Percentiles rank a stretch among this genome's conserved stretches.
Evolutionary conservation across 30 jellyfish, hydroid and myxozoan species (phyloP).

Genomic region (Aurelia aurita): DNA sequence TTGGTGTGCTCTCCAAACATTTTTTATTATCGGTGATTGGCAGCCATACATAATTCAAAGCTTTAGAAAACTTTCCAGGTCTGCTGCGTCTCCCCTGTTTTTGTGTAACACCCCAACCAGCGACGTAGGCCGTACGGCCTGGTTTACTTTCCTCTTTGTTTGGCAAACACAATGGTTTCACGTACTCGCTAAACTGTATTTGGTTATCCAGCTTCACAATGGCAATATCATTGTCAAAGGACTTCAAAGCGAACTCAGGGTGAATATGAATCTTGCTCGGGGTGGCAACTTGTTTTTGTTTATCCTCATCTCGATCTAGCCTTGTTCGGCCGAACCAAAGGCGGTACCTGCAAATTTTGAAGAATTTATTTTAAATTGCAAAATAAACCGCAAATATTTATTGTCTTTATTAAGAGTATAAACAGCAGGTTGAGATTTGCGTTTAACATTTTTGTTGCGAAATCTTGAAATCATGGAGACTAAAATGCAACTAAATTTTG

Average conservation of each 20-base stretch:
- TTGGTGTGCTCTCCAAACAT: conserved; percentile 3
- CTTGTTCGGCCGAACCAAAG: conserved; percentile 34
- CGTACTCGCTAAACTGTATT: conserved; percentile 11
- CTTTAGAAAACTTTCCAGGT: background rate
- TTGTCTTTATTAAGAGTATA: too few relatives aligned
- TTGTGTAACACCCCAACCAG: conserved; percentile 59
- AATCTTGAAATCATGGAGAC: too few relatives aligned
- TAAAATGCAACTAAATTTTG: too few relatives aligned
- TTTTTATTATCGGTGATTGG: conserved; percentile 26
- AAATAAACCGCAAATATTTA: too few relatives aligned
- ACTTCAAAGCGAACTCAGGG: background rate
- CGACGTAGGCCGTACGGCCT: conserved; percentile 9
- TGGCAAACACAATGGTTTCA: conserved; percentile 50
- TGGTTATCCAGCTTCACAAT: conserved; percentile 28
- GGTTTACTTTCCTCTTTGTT: conserved; percentile 6
- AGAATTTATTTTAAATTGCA: background rate
- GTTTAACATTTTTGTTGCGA: too few relatives aligned
- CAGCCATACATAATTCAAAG: conserved; percentile 2
- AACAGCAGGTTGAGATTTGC: too few relatives aligned
- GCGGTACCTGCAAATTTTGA: conserved; percentile 20
- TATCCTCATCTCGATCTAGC: conserved; percentile 22
- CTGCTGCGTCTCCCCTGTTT: background rate
- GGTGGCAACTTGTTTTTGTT: conserved; percentile 1
- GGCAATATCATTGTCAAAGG: conserved; percentile 53
- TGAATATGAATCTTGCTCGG: conserved; percentile 7